Evolutionary conservation across 2,113 vertebrate genomes (phyloP).

Genomic region (Sporophila hypoxantha): DNA sequence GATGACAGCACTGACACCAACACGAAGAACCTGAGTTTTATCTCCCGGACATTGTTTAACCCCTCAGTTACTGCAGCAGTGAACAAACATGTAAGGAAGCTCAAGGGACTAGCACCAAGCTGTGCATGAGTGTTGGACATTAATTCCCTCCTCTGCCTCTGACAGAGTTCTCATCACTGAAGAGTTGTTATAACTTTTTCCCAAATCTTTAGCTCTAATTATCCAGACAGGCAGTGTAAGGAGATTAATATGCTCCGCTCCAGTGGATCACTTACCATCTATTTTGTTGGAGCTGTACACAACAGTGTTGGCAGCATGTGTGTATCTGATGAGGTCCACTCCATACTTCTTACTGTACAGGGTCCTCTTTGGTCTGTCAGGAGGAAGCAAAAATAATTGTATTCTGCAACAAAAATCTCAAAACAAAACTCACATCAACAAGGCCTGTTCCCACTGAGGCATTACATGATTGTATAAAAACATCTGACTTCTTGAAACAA

Average conservation of each 20-base stretch:
- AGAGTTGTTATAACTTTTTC: background rate
- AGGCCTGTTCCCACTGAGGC: background rate
- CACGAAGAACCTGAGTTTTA: background rate
- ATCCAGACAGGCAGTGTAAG: background rate
- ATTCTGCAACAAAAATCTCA: background rate
- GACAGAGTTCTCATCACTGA: background rate
- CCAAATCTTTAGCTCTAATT: background rate
- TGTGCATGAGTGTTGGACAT: background rate
- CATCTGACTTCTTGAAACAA: background rate
- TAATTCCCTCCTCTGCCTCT: background rate
- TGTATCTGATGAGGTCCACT: slow-evolving; percentile 97
- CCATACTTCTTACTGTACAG: slow-evolving; percentile 99
- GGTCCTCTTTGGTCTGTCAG: slow-evolving; percentile 90
- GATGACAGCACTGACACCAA: background rate
- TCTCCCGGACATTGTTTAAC: background rate
- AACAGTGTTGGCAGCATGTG: slow-evolving; percentile 97
- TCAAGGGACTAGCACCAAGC: background rate
- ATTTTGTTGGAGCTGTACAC: slow-evolving; percentile 99
- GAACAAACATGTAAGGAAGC: background rate
- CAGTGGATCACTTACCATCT: slow-evolving; percentile 82
- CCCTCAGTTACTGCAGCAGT: background rate
- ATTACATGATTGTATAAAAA: background rate
- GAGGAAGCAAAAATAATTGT: slow-evolving; percentile 32
- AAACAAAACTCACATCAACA: background rate
- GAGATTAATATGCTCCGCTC: background rate